Evolutionary conservation across 2,888 invertebrate genomes (phyloP).

Genomic region (Apodemia mormo): DNA sequence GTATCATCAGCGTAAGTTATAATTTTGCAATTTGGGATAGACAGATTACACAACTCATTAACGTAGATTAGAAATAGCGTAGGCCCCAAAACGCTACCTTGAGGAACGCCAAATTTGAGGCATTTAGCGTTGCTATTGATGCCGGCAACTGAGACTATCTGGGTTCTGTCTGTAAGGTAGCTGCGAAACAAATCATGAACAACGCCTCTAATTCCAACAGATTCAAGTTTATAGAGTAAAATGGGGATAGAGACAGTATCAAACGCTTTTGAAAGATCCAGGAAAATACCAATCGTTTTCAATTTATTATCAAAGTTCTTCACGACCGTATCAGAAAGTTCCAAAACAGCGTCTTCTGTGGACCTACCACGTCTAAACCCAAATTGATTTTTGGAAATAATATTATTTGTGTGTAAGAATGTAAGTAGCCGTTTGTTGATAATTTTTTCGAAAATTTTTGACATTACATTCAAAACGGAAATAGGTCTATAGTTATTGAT

Average conservation of each 20-base stretch:
- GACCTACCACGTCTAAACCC: not conserved
- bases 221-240: not conserved
- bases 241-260: no score
- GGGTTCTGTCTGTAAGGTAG: no score
- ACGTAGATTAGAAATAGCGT: not conserved
- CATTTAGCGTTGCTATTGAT: no score
- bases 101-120: no score
- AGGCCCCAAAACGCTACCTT: no score
- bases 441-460: not conserved
- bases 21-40: not conserved
- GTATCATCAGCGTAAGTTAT: not conserved
- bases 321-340: no score
- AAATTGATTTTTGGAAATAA: not conserved
- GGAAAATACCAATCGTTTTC: no score
- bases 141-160: no score
- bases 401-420: not conserved
- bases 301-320: no score
- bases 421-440: not conserved
- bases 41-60: not conserved
- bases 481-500: not conserved
- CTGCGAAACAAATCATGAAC: no score
- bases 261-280: no score
- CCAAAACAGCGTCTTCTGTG: no score
- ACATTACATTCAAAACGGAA: not conserved
- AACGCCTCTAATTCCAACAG: not conserved